phyloP scores from a whole-genome alignment of 2,797 vertebrate species.

The Borostomias antarcticus region DNA sequence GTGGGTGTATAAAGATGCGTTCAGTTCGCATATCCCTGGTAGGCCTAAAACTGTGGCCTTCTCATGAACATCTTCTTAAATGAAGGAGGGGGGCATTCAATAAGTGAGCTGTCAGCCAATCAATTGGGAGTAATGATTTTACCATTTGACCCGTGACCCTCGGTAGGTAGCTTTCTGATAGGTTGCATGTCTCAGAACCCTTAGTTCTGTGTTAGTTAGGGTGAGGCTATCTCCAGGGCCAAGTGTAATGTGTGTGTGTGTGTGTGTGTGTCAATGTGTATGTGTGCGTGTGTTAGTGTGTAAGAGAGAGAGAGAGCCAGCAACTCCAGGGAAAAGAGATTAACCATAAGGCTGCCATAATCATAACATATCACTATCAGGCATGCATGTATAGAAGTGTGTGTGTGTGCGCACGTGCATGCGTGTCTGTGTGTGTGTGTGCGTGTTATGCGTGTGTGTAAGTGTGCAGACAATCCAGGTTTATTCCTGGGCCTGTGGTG shows the following conservation, averaged over 20 bases:
- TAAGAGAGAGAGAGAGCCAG: background rate
- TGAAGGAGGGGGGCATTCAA: background rate
- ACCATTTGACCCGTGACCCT: background rate
- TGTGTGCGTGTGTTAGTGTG: no score
- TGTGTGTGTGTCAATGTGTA: no score
- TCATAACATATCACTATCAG: conserved; percentile 3
- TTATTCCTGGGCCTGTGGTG: conserved; percentile 51
- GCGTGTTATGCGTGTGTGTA: conserved; percentile 4
- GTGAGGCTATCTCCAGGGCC: background rate
- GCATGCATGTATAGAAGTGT: conserved; percentile 6
- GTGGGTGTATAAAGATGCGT: background rate
- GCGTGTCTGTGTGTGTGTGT: conserved; percentile 16
- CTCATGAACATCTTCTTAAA: background rate
- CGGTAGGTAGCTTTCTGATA: background rate
- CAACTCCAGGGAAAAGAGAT: background rate
- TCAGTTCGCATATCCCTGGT: no score
- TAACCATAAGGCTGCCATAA: conserved; percentile 7
- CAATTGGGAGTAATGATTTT: background rate
- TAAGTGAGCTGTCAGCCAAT: background rate
- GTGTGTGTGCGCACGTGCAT: conserved; percentile 6
- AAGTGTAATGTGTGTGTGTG: no score
- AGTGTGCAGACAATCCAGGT: conserved; percentile 33
- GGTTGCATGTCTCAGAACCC: no score
- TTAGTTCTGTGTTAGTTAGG: no score
- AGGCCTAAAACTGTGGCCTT: background rate